phyloP scores from a whole-genome alignment of 2,888 invertebrate genomes.

The Cephus spinipes region DNA sequence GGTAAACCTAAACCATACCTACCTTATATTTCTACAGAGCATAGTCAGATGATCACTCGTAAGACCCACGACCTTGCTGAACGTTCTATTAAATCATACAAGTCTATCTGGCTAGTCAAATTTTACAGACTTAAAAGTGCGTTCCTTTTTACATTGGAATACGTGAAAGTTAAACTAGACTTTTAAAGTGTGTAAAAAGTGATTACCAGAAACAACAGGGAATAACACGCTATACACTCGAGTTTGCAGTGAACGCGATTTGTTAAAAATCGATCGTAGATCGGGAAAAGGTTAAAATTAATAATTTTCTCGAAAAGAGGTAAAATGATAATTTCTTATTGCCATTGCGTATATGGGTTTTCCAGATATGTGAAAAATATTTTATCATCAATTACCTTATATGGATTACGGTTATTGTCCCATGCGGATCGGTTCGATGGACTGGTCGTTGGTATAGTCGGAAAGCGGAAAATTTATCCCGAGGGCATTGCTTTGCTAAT shows the following conservation, averaged over 20 bases:
- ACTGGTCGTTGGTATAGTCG: background rate
- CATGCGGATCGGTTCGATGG: background rate
- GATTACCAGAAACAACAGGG: no score
- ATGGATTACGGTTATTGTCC: background rate
- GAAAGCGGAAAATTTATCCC: constrained; percentile 51
- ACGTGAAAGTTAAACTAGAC: no score
- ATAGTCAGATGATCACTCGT: no score
- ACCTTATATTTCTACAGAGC: no score
- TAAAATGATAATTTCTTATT: background rate
- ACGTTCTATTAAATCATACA: no score
- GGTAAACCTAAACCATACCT: no score
- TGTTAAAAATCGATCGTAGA: background rate
- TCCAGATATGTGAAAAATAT: background rate
- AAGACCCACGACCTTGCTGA: no score
- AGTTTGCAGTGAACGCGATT: background rate
- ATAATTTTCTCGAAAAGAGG: background rate
- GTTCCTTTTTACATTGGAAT: no score
- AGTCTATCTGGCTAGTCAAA: no score
- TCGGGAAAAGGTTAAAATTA: background rate
- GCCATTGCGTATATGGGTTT: background rate
- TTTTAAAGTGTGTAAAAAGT: no score
- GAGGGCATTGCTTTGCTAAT: constrained; percentile 54
- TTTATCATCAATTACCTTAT: background rate
- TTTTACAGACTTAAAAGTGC: no score
- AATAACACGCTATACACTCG: no score